Evolutionary conservation across 2,888 invertebrate species (phyloP), one percentile per base, ranked within the genome.

Genomic region (Monoplex corrugatus): DNA sequence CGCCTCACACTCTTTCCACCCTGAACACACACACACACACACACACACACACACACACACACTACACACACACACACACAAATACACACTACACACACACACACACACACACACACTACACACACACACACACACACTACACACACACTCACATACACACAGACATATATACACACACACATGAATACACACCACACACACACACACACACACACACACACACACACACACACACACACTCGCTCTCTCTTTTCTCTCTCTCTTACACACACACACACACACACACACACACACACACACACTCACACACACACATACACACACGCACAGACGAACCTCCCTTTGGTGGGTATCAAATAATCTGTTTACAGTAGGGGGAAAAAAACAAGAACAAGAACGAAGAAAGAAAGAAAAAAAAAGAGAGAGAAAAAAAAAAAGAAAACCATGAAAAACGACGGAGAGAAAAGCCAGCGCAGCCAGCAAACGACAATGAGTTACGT

Each of bases 231-330:
- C 50, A 63, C 63, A 63, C 63, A 63, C 63, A 63, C 63, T 28
- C 63, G 28, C 63, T 28, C 63, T 13, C 63, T 28, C 63, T 28
- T 28, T 28, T 28, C 16, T n/a, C n/a, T n/a, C 63, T 28, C 63
- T 3, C 63, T 28, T 28, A 63, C 63, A 63, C 8, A 63, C 13
- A 23, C 63, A 63, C 8, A 23, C 63, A 63, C 8, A 23, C 63
- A 63, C 63, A 63, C 63, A 63, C 63, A 23, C 63, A 63, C 63
- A 63, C 63, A 63, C 63, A 63, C 63, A 63, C 63, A 63, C 63
- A 63, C 50, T 3, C 63, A 63, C 63, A 63, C 23, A 63, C 63
- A 63, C 13, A 63, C 63, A 63, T 28, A 63, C 63, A 63, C 63
- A 63, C 63, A 68, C 28, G n/a, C 28, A 68, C 28, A 68, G 68